Evolutionary conservation across 2,113 vertebrate genomes (phyloP), one percentile per base, ranked within the genome.

Genomic region (Gymnocephalus cernua): DNA sequence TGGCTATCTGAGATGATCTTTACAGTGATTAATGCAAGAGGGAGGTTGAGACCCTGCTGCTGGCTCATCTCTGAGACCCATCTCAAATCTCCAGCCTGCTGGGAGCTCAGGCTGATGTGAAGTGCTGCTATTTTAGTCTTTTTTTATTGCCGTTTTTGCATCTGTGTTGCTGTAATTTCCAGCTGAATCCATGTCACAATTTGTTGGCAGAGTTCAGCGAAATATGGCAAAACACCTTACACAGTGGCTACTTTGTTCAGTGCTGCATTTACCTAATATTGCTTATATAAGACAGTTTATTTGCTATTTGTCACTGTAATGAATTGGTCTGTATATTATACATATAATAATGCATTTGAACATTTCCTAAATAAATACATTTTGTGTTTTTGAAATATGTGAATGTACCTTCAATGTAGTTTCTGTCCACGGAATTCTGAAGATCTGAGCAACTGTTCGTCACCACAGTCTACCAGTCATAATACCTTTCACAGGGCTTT

Each of bases 21-120:
- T 86, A 73, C 84, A 80, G 86, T 93, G 92, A 94, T 93, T 91
- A 93, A 93, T 93, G 90, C 74, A 65, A 61, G 53, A 44, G 88
- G 88, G 91, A 90, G 80, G 84, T 64, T 74, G 85, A 90, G 92
- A 85, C 87, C 82, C 80, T 66, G 76, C 89, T 86, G 44, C 65
- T 41, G 71, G 77, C 62, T 66, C 80, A 79, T 85, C 80, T 81
- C 75, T 58, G 48, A 83, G 69, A 88, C 51, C 75, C 48, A 48
- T 86, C 72, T 81, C 79, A 68, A 65, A 47, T 83, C 86, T 78
- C 69, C 57, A 73, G 67, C 82, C 81, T 70, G 48, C 82, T 74
- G 50, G 72, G 65, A 54, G 61, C 48, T 77, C 47, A 47, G 50
- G 64, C 68, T 74, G 74, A 79, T 10, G 29, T 41, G 56, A 90